These are phyloP conservation scores for Onychostoma macrolepis DNA, from an alignment of 2,113 vertebrate genomes.

Conservation along the genomic window DNA sequence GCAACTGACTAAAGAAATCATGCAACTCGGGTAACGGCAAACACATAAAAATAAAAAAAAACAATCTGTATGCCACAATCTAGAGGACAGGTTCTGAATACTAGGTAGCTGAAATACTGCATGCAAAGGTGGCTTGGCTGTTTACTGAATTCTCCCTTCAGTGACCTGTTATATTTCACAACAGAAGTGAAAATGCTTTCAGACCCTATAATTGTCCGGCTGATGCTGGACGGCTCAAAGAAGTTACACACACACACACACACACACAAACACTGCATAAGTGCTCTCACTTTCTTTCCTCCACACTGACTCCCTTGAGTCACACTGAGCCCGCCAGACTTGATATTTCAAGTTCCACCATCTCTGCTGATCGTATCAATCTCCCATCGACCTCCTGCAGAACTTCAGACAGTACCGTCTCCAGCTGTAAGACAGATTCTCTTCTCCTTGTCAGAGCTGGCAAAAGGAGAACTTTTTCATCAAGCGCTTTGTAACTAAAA, in stretches of 20 bases:
- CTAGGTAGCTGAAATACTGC: neutral
- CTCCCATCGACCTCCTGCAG: constrained; percentile 34
- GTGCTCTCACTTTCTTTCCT: constrained; percentile 4
- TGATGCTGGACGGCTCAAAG: neutral
- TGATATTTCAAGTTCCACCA: constrained; percentile 24
- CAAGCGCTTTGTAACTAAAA: constrained; percentile 20
- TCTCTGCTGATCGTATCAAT: constrained; percentile 29
- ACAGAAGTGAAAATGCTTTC: constrained; percentile 5
- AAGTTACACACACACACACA: neutral
- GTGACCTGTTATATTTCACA: constrained; percentile 1
- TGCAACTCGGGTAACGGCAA: neutral
- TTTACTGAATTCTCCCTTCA: neutral
- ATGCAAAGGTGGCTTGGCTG: neutral
- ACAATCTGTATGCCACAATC: constrained; percentile 4
- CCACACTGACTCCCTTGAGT: constrained; percentile 1
- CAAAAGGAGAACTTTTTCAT: constrained; percentile 11
- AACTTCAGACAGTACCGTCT: constrained; percentile 38
- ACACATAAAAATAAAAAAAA: too few relatives aligned
- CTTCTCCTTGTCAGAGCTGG: neutral
- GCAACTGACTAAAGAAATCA: neutral
- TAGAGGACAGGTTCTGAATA: neutral
- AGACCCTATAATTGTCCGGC: neutral
- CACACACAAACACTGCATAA: neutral
- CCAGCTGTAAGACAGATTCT: neutral
- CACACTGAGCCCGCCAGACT: neutral